phyloP scores from a whole-genome alignment of 2,888 invertebrate genomes.

The Parascotia fuliginaria region DNA sequence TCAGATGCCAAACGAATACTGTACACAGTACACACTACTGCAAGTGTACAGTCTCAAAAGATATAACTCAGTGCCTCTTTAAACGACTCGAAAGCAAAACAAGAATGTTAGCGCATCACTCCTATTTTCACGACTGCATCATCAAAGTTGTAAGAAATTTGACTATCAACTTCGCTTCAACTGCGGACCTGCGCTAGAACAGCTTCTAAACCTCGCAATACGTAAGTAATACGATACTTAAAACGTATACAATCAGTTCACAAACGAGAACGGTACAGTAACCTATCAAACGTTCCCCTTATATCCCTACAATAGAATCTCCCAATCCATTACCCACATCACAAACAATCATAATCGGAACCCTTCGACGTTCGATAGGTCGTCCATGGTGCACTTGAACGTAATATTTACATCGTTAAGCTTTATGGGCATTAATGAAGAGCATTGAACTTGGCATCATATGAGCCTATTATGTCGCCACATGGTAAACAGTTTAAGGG shows the following conservation, averaged over 20 bases:
- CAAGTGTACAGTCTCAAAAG: too few relatives aligned
- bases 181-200: too few relatives aligned
- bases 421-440: conserved; percentile 35
- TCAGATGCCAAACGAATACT: too few relatives aligned
- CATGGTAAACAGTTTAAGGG: conserved; percentile 18
- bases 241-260: conserved; percentile 34
- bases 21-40: too few relatives aligned
- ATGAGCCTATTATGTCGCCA: conserved; percentile 34
- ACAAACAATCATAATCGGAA: conserved; percentile 39
- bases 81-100: too few relatives aligned
- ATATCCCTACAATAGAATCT: conserved; percentile 43
- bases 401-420: conserved; percentile 32
- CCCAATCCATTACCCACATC: conserved; percentile 45
- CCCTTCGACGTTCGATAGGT: conserved; percentile 7
- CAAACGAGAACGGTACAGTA: conserved; percentile 1
- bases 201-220: too few relatives aligned
- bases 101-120: too few relatives aligned
- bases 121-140: too few relatives aligned
- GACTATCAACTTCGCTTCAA: too few relatives aligned
- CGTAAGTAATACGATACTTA: too few relatives aligned
- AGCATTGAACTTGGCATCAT: conserved; percentile 47
- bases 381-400: conserved; percentile 20
- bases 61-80: too few relatives aligned
- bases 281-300: conserved; percentile 20
- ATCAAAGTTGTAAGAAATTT: too few relatives aligned